phyloP scores from a whole-genome alignment of 2,113 vertebrate genomes.

The Etia nguti region DNA sequence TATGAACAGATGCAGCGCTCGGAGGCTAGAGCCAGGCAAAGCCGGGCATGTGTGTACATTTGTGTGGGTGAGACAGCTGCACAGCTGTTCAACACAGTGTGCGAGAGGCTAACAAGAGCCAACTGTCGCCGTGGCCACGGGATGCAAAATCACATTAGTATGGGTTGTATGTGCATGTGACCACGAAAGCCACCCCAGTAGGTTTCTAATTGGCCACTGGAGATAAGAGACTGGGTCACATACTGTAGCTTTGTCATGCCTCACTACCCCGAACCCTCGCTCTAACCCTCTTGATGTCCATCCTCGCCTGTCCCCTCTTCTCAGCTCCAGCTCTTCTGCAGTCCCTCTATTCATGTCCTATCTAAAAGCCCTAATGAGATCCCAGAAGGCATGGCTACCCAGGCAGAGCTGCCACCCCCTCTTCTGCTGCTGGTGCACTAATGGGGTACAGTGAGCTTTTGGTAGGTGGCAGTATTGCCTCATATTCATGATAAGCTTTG shows the following conservation, averaged over 20 bases:
- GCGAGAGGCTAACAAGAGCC: slow-evolving; percentile 25
- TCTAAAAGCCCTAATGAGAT: slow-evolving; percentile 58
- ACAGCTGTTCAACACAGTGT: slow-evolving; percentile 30
- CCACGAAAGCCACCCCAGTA: neutral
- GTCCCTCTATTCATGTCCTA: slow-evolving; percentile 28
- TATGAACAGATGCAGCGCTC: neutral
- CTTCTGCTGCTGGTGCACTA: neutral
- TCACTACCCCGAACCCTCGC: neutral
- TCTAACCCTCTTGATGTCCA: slow-evolving; percentile 17
- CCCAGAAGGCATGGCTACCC: slow-evolving; percentile 44
- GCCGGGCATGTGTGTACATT: neutral
- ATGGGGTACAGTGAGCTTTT: neutral
- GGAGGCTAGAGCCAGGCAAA: neutral
- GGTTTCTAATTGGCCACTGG: slow-evolving; percentile 52
- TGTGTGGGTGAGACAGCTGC: neutral
- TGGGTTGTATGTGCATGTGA: slow-evolving; percentile 1
- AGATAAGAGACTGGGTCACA: slow-evolving; percentile 22
- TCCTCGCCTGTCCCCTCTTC: neutral
- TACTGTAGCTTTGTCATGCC: neutral
- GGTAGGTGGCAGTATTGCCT: neutral
- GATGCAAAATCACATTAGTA: slow-evolving; percentile 15
- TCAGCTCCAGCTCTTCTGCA: slow-evolving; percentile 9
- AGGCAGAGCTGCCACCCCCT: slow-evolving; percentile 13
- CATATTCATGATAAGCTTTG: neutral
- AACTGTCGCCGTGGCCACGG: slow-evolving; percentile 23